Percentiles rank a stretch among this genome's conserved stretches.
These are phyloP conservation scores for Prosopocoilus inquinatus DNA, from an alignment of 2,888 invertebrate species.

Conservation along the genomic window DNA sequence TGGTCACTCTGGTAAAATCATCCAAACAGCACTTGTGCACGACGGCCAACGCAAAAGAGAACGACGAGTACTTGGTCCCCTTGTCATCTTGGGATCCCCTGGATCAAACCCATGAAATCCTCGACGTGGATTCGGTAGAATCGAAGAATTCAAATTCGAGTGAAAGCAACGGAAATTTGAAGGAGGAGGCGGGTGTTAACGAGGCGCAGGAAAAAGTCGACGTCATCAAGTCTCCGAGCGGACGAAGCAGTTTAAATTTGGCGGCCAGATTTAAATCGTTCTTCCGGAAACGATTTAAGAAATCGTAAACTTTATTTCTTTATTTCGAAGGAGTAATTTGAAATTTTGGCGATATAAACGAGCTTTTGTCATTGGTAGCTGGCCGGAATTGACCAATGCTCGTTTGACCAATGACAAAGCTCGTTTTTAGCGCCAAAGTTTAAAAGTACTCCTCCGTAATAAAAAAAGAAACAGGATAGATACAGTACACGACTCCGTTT, in stretches of 20 bases:
- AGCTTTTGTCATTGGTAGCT: too few relatives aligned
- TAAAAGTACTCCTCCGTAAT: too few relatives aligned
- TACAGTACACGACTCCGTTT: too few relatives aligned
- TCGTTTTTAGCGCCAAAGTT: too few relatives aligned
- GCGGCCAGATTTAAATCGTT: slow-evolving; percentile 41
- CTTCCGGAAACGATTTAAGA: slow-evolving; percentile 35
- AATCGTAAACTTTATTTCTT: too few relatives aligned
- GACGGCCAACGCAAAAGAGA: slow-evolving; percentile 37
- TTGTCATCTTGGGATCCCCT: slow-evolving; percentile 58
- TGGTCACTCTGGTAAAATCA: slow-evolving; percentile 56
- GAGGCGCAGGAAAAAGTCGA: slow-evolving; percentile 7
- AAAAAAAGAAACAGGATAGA: too few relatives aligned
- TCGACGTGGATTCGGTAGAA: slow-evolving; percentile 11
- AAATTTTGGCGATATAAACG: too few relatives aligned
- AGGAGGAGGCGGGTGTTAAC: neutral
- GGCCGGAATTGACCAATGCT: too few relatives aligned
- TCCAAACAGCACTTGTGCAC: slow-evolving; percentile 34
- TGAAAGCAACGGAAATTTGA: slow-evolving; percentile 4
- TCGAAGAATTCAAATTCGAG: slow-evolving; percentile 11
- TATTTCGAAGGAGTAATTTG: too few relatives aligned
- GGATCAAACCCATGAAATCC: slow-evolving; percentile 10
- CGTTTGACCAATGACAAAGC: too few relatives aligned
- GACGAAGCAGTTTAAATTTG: slow-evolving; percentile 29
- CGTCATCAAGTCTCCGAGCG: slow-evolving; percentile 11
- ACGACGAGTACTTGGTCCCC: slow-evolving; percentile 57